Base-by-base conservation (phyloP, 2,797 vertebrate genomes). In the Falco columbarius region DNA sequence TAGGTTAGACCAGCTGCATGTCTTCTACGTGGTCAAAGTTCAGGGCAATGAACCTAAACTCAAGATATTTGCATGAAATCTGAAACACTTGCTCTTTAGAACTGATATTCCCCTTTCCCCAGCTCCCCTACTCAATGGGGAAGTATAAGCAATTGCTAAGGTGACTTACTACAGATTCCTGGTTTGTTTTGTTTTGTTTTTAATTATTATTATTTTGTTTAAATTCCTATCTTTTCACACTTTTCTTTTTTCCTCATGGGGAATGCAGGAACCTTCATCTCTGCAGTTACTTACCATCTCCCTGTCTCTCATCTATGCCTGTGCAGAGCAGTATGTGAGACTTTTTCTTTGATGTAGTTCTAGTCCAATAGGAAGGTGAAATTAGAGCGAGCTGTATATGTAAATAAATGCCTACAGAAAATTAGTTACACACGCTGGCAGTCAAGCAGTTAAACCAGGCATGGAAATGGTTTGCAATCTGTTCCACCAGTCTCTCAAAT, bases 361-460 rank as follows among this genome's bases (percentile, higher is more conserved):
- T 13, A 76, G 62, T 42, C 65, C 9, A 6, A 44, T 1, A 87
- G 61, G 34, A 77, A 72, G 15, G 49, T 30, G 17, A 80, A 89
- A 74, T 22, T 65, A 51, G 24, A 65, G 23, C 30, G 17, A 51
- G 9, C 8, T 73, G 42, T 44, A 19, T 24, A 22, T 16, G 40
- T n/a, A 61, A 79, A 27, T 26, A 80, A 83, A 63, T 23, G 30
- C 24, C 49, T 80, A 7, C 36, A 20, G 67, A 61, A 79, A 94
- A 90, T 80, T 44, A 81, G 32, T 94, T 92, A 68, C 81, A 83
- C 59, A 92, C 76, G 26, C 90, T 92, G 93, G 93, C 77, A 94
- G 86, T 65, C 92, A 95, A 96, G 90, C 95, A 95, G 96, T 95
- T 97, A 95, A 96, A 94, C 40, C 56, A 96, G 81, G 29, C 84